Percentiles rank a stretch among this genome's conserved stretches.
phyloP scores from a whole-genome alignment of 2,888 invertebrate species.

The Bruchidius siliquastri region DNA sequence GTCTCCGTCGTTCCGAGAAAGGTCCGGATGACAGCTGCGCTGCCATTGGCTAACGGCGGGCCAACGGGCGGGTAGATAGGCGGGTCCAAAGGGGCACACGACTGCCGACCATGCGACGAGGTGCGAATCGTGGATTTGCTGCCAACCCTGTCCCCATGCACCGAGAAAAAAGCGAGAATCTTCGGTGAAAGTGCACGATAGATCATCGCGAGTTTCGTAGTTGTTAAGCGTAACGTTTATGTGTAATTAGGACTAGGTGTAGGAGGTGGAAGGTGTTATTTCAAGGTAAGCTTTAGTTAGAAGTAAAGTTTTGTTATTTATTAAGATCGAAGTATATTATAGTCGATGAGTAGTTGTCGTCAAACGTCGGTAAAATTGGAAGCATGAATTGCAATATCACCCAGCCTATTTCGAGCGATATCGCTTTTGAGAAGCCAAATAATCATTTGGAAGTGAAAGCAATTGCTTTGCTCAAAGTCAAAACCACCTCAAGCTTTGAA shows the following conservation, averaged over 20 bases:
- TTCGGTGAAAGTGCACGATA: neutral
- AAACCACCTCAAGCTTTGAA: too few species aligned
- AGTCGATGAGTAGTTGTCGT: too few species aligned
- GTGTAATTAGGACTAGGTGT: neutral
- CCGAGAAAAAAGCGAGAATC: neutral
- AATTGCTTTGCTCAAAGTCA: too few species aligned
- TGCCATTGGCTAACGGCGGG: neutral
- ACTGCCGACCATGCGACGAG: neutral
- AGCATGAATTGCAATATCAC: too few species aligned
- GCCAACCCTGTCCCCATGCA: neutral
- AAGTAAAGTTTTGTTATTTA: too few species aligned
- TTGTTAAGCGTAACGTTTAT: neutral
- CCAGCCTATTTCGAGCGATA: too few species aligned
- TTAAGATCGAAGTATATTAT: too few species aligned
- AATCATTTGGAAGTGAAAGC: too few species aligned
- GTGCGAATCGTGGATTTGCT: neutral
- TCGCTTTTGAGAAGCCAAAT: too few species aligned
- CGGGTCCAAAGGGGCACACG: neutral
- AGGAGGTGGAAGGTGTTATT: neutral
- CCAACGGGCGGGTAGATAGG: neutral
- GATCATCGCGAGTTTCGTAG: neutral
- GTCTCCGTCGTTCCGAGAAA: neutral
- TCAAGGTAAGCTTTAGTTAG: neutral
- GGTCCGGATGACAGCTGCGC: neutral
- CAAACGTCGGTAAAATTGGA: too few species aligned